Base-by-base conservation (phyloP, 2,888 invertebrate genomes). In the Arctia plantaginis region DNA sequence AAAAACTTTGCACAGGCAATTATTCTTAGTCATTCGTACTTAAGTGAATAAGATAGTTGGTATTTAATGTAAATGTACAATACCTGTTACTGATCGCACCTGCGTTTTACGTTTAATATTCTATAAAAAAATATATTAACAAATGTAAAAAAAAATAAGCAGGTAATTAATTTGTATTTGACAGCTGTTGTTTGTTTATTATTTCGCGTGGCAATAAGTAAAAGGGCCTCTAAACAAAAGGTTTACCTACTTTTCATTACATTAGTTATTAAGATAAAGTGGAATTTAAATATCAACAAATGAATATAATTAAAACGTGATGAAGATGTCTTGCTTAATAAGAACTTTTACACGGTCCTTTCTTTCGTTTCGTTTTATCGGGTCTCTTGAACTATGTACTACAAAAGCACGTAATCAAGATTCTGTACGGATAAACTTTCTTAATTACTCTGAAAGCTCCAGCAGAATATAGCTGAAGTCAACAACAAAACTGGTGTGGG, bases 31-130 rank as follows among this genome's bases (percentile, higher is more conserved):
- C 75, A 78, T 82, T 80, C 66, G 68, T 71, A 66, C 33, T 13
- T 77, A 78, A 78, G 68, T 85, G 78, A 85, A 81, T 83, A 83
- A 80, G 77, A 76, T 77, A 30, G 66, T 10, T 66, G 76, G 75
- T 67, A 84, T 82, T 78, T 44, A 66, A 77, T 75, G 39, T 62
- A 65, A 62, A 67, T 76, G 41, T 69, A 62, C 71, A 70, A 75
- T 74, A 78, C 69, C 73, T 79, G 67, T 73, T 69, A 44, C 44
- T 75, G 18, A 77, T 67, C 51, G 67, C 83, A 83, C 82, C 65
- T 71, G 68, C 68, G 30, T n/a, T 62, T 59, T 27, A 41, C 39
- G 62, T 0, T 27, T 33, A 55, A 47, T 41, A 15, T 12, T 2
- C 10, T 18, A 68, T 47, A 64, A 23, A 68, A 41, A 64, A 44